Evolutionary conservation across 1,140 invertebrate species (phyloP).

Genomic region (Leptonema lineaticorne): DNA sequence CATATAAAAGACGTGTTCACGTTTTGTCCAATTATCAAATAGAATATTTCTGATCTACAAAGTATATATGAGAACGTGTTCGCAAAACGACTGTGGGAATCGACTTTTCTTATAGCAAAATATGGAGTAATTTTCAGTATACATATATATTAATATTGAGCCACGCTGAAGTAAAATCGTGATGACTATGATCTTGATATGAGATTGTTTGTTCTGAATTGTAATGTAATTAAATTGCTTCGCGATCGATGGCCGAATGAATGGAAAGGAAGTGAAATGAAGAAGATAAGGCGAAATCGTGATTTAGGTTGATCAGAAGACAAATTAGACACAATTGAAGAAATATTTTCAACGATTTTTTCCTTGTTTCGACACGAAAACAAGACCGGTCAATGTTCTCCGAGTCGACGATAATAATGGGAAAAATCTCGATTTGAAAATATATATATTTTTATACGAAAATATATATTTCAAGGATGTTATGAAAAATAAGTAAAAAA

Average conservation of each 20-base stretch:
- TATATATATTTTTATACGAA: background rate
- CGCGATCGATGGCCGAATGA: constrained; percentile 3
- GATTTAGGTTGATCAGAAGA: background rate
- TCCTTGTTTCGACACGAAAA: background rate
- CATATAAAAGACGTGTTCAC: constrained; percentile 12
- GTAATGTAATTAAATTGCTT: constrained; percentile 18
- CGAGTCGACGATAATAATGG: background rate
- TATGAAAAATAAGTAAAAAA: too few species aligned
- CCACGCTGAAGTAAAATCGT: constrained; percentile 9
- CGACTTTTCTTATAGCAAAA: background rate
- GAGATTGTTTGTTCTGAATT: constrained; percentile 13
- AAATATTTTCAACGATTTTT: background rate
- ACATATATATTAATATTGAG: background rate
- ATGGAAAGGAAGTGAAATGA: constrained; percentile 15
- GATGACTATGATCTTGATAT: constrained; percentile 18
- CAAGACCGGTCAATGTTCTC: background rate
- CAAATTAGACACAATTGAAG: constrained; percentile 22
- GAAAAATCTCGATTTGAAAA: background rate
- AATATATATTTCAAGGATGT: too few species aligned
- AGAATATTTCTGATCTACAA: constrained; percentile 15
- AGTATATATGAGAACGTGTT: background rate
- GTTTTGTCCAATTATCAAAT: constrained; percentile 15
- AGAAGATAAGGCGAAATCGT: constrained; percentile 13
- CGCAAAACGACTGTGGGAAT: background rate
- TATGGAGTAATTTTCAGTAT: background rate